These are phyloP conservation scores for Tamandua tetradactyla DNA, from an alignment of 2,797 vertebrate genomes.

Conservation along the genomic window DNA sequence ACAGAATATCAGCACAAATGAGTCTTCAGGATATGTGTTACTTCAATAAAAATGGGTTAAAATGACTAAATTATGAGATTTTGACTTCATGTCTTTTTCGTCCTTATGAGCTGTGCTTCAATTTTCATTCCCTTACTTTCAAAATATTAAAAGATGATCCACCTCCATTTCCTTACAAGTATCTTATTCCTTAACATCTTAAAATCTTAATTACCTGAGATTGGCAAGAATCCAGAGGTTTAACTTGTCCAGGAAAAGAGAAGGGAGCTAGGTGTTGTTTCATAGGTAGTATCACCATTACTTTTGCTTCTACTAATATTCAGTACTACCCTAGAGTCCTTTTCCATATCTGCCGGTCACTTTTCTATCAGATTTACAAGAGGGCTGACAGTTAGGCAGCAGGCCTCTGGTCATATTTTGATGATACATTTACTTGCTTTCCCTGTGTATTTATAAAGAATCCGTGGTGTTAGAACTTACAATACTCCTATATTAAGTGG, in stretches of 20 bases:
- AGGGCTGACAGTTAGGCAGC: not conserved
- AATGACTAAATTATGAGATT: not conserved
- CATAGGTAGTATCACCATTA: not conserved
- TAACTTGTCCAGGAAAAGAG: not conserved
- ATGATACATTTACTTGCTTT: not conserved
- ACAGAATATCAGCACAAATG: not conserved
- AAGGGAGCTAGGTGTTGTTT: not conserved
- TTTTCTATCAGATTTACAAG: not conserved
- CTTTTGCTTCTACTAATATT: not conserved
- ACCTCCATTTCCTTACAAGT: not conserved
- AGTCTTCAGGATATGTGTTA: not conserved
- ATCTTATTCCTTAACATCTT: not conserved
- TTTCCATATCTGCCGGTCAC: not conserved
- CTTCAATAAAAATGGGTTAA: not conserved
- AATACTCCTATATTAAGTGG: not conserved
- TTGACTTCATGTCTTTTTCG: not conserved
- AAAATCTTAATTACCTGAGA: not conserved
- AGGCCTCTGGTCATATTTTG: not conserved
- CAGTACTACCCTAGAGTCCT: not conserved
- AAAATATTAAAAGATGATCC: not conserved
- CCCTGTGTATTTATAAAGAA: not conserved
- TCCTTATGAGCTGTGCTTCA: not conserved
- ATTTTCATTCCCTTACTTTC: not conserved
- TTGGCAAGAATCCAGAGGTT: not conserved
- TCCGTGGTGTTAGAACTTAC: not conserved